Percentiles rank a stretch among this genome's conserved stretches.
phyloP scores from a whole-genome alignment of 2,888 invertebrate genomes.

The Operophtera brumata region DNA sequence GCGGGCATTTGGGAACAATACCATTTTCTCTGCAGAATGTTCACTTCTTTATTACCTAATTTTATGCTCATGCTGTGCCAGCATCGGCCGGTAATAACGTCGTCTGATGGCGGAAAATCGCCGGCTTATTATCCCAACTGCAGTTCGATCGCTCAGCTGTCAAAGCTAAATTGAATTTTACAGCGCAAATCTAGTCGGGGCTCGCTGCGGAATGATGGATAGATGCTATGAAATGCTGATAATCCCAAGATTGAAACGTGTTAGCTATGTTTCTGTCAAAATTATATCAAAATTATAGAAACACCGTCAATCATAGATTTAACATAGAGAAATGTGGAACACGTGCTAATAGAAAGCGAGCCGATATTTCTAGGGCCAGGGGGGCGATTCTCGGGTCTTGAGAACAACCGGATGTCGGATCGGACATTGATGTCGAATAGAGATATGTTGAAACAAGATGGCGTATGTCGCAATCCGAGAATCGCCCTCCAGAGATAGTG shows the following conservation, averaged over 20 bases:
- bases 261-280: not conserved
- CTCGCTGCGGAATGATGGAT: conserved; percentile 39
- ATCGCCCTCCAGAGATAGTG: too few relatives aligned
- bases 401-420: too few relatives aligned
- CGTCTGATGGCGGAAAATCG: conserved; percentile 30
- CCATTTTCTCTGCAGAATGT: not conserved
- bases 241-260: conserved; percentile 25
- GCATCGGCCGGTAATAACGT: conserved; percentile 26
- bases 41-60: not conserved
- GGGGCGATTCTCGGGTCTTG: too few relatives aligned
- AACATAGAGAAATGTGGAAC: too few relatives aligned
- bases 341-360: too few relatives aligned
- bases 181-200: conserved; percentile 38
- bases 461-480: too few relatives aligned
- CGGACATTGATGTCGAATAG: too few relatives aligned
- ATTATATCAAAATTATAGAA: too few relatives aligned
- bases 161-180: conserved; percentile 46
- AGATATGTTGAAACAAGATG: too few relatives aligned
- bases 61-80: not conserved
- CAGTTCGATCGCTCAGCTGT: conserved; percentile 36
- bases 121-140: conserved; percentile 27
- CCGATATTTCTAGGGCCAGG: too few relatives aligned
- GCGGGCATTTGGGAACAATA: too few relatives aligned
- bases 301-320: too few relatives aligned
- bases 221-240: conserved; percentile 31